Conservation (phyloP, 2,888 invertebrate genomes). For the Amphipoea lucens region DNA sequence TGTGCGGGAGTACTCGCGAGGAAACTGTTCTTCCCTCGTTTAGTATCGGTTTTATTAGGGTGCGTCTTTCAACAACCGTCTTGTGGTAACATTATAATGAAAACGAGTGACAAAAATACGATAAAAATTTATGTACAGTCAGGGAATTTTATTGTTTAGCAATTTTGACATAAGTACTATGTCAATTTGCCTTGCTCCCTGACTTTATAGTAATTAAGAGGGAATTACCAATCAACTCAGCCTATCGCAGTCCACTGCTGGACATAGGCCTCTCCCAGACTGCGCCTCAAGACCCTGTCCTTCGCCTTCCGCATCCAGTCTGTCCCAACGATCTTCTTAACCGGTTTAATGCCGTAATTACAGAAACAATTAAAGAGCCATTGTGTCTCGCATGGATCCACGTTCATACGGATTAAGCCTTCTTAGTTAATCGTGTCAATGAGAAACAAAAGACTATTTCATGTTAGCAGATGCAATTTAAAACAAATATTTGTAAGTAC, state of each 20-base stretch:
- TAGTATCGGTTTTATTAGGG: conserved; percentile 33
- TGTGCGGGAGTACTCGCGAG: conserved; percentile 6
- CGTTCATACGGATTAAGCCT: neutral
- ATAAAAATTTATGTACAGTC: no score
- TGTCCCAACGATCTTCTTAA: neutral
- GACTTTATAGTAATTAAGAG: neutral
- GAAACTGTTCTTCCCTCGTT: conserved; percentile 19
- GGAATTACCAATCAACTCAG: neutral
- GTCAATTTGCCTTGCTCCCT: neutral
- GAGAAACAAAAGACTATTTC: neutral
- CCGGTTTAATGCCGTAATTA: neutral
- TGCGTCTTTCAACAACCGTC: neutral
- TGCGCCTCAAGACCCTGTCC: neutral
- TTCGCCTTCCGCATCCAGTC: neutral
- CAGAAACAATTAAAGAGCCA: neutral
- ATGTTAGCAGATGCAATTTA: neutral
- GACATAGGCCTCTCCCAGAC: neutral
- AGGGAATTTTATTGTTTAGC: neutral
- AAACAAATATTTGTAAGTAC: neutral
- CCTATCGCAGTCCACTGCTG: neutral
- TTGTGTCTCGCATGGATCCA: neutral
- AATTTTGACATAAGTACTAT: neutral
- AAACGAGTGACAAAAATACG: neutral
- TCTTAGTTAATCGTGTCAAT: neutral
- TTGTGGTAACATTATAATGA: neutral